Percentiles rank a stretch among this genome's conserved stretches.
phyloP scores from a whole-genome alignment of 2,113 vertebrate genomes.

The Rhodinocichla rosea region DNA sequence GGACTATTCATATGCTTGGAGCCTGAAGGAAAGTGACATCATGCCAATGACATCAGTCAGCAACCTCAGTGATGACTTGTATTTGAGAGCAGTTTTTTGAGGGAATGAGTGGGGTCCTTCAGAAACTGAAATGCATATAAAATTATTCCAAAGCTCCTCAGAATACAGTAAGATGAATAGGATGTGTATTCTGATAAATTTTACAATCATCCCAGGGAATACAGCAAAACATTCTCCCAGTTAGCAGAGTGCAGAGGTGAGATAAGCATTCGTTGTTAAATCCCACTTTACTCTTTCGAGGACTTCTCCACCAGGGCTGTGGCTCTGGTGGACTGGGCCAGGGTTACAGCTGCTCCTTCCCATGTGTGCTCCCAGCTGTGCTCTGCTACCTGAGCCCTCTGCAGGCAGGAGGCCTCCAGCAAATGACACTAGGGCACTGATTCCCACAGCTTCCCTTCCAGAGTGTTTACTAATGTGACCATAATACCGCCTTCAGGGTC shows the following conservation, averaged over 20 bases:
- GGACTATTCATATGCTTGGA: background rate
- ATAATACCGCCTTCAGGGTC: background rate
- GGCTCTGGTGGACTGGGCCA: background rate
- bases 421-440: background rate
- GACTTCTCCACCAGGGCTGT: background rate
- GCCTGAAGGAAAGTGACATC: background rate
- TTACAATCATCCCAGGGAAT: background rate
- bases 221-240: background rate
- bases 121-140: background rate
- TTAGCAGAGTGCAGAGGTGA: background rate
- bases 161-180: background rate
- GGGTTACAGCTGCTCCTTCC: background rate
- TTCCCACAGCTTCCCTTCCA: background rate
- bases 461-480: rapidly evolving
- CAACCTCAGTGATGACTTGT: background rate
- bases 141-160: background rate
- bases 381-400: background rate
- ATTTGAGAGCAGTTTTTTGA: background rate
- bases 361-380: background rate
- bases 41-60: background rate
- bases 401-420: background rate
- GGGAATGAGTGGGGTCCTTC: background rate
- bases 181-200: background rate
- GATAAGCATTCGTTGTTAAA: background rate
- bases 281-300: background rate